These are phyloP conservation scores for Glyphotaelius pellucidus DNA, from an alignment of 2,888 invertebrate species.

Conservation along the genomic window DNA sequence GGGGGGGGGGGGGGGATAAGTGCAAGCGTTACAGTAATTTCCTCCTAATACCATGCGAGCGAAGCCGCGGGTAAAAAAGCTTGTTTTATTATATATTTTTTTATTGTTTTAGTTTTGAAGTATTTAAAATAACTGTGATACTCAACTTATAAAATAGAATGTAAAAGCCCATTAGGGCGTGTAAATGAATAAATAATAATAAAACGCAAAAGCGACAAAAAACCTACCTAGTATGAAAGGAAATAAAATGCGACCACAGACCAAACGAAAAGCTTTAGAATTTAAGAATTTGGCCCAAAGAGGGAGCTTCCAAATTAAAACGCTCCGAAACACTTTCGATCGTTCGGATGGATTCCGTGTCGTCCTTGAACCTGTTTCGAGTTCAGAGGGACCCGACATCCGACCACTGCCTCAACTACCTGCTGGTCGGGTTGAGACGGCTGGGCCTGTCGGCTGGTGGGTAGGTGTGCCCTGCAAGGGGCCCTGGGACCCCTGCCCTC, in stretches of 20 bases:
- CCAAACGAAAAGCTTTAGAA: slow-evolving; percentile 4
- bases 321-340: slow-evolving; percentile 26
- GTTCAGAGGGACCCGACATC: slow-evolving; percentile 61
- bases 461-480: slow-evolving; percentile 18
- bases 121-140: too few relatives aligned
- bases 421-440: slow-evolving; percentile 39
- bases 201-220: not conserved
- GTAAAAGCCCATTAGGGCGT: too few relatives aligned
- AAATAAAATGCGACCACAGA: not conserved
- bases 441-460: slow-evolving; percentile 21
- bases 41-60: too few relatives aligned
- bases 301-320: not conserved
- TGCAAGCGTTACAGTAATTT: too few relatives aligned
- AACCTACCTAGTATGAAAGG: not conserved
- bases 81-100: too few relatives aligned
- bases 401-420: slow-evolving; percentile 50
- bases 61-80: too few relatives aligned
- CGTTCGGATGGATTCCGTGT: slow-evolving; percentile 16
- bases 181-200: too few relatives aligned
- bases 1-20: too few relatives aligned
- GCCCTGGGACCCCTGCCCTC: slow-evolving; percentile 31
- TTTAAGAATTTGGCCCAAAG: slow-evolving; percentile 2
- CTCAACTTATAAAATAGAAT: too few relatives aligned
- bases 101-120: too few relatives aligned
- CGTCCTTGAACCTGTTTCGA: slow-evolving; percentile 63